Evolutionary conservation across 2,888 invertebrate species (phyloP), one percentile per base, ranked within the genome.

Genomic region (Stenichneumon culpator): DNA sequence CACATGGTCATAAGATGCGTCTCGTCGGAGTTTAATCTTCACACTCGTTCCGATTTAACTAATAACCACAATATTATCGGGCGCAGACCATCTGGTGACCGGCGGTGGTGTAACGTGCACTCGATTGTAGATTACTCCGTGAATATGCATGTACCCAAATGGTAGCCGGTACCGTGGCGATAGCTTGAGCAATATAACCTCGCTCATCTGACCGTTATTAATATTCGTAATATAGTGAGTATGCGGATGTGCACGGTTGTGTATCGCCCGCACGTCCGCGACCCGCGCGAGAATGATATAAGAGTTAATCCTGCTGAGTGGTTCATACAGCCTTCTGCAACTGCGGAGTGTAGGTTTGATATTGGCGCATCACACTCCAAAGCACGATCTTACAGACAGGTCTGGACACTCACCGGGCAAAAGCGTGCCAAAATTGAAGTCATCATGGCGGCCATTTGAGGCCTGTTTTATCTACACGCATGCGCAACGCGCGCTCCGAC

Each of bases 241-340:
- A 57, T 39, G 83, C 22, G 72, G 44, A 47, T 50, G 74, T 65
- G 36, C 39, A 44, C 16, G 11, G 63, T 16, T 50, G 36, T 39
- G 39, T 14, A 44, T 44, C 2, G 63, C 50, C 16, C 25, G 36
- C 63, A 22, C 36, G 68, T 79, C 73, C 50, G 19, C 67, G 44
- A 80, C 63, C 60, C 39, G 69, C 50, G 39, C 69, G 68, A 47
- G 63, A 81, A 83, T 87, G 86, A 87, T 87, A 84, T 82, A 87
- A 86, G 87, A 86, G 82, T 87, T 87, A 87, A 87, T 87, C 69
- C 81, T 74, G 57, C 72, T 60, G 69, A 87, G 86, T 87, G 87
- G 80, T 63, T 75, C 25, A 3, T 60, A 52, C 32, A 22, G 77
- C 39, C 52, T 50, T 14, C 25, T 60, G 36, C n/a, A 22, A 52